A percentile compares a stretch with the other conserved stretches of the same genome.
These are phyloP conservation scores for Antitype chi DNA, from an alignment of 2,888 invertebrate species.

Conservation along the genomic window DNA sequence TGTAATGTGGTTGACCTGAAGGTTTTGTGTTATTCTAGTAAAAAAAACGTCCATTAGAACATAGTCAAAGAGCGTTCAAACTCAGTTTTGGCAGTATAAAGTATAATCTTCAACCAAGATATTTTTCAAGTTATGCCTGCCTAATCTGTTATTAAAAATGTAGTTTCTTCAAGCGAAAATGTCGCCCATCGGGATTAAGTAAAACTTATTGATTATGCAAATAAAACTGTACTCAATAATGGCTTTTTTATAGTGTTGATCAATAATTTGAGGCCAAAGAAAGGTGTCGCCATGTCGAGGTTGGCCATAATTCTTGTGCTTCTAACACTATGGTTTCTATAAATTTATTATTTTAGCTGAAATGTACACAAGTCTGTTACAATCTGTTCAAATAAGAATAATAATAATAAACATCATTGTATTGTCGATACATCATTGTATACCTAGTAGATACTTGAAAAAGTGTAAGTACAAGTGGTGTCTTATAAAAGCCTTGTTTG, in stretches of 20 bases:
- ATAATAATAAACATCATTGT: slow-evolving; percentile 1
- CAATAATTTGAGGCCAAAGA: slow-evolving; percentile 70
- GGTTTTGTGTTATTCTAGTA: slow-evolving; percentile 24
- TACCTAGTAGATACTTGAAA: slow-evolving; percentile 15
- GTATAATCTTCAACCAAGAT: not conserved
- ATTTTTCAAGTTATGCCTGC: not conserved
- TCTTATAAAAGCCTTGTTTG: slow-evolving; percentile 24
- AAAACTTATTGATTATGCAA: slow-evolving; percentile 37
- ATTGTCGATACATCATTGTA: not conserved
- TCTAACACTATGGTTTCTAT: slow-evolving; percentile 43
- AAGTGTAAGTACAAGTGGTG: slow-evolving; percentile 13
- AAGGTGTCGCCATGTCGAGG: slow-evolving; percentile 64
- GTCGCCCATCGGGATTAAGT: not conserved
- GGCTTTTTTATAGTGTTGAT: slow-evolving; percentile 50
- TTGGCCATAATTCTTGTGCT: slow-evolving; percentile 46
- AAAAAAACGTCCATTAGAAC: slow-evolving; percentile 3
- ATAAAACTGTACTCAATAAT: slow-evolving; percentile 40
- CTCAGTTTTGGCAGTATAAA: not conserved
- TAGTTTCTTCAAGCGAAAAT: not conserved
- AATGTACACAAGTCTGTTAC: slow-evolving; percentile 13
- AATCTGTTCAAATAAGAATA: slow-evolving; percentile 18
- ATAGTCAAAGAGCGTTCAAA: not conserved
- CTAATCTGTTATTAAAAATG: not conserved
- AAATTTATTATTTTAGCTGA: slow-evolving; percentile 38
- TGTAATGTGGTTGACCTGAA: slow-evolving; percentile 20